A percentile compares a stretch with the other conserved stretches of the same genome.
phyloP scores from a whole-genome alignment of 1,140 invertebrate species.

The Platyura marginata region DNA sequence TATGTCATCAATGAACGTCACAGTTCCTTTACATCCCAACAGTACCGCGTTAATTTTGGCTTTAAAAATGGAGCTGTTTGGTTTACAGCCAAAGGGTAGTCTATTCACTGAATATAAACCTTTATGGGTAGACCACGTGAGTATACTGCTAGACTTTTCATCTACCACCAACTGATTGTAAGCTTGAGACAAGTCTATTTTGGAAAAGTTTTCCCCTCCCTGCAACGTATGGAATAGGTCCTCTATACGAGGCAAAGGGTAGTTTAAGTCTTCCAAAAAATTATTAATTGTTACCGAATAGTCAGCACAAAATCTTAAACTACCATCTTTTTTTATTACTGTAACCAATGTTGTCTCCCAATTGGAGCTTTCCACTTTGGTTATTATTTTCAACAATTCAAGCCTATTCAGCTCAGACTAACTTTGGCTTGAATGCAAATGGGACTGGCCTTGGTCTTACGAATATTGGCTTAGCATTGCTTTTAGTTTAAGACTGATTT shows the following conservation, averaged over 20 bases:
- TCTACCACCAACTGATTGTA: conserved; percentile 17
- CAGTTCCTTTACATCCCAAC: conserved; percentile 12
- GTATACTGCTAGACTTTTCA: conserved; percentile 11
- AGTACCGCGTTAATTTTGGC: conserved; percentile 16
- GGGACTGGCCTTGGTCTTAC: not conserved
- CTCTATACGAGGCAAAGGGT: conserved; percentile 28
- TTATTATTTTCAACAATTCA: conserved; percentile 1
- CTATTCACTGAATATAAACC: conserved; percentile 27
- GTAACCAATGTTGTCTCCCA: conserved; percentile 16
- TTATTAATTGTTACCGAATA: conserved; percentile 21
- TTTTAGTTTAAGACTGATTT: not conserved
- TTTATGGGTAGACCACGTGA: conserved; percentile 18
- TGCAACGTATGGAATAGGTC: conserved; percentile 13
- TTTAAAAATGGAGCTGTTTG: conserved; percentile 24
- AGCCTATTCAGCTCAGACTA: not conserved
- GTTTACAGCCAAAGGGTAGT: conserved; percentile 27
- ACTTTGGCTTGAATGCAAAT: not conserved
- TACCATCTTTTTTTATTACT: conserved; percentile 24
- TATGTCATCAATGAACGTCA: conserved; percentile 19
- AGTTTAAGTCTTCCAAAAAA: conserved; percentile 13
- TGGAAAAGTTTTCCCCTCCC: conserved; percentile 14
- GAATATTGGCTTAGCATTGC: not conserved
- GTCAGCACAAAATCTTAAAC: conserved; percentile 24
- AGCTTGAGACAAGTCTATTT: conserved; percentile 14
- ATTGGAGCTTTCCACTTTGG: conserved; percentile 6